Conservation (phyloP, 1,140 invertebrate species). For the Paracyclopina nana region DNA sequence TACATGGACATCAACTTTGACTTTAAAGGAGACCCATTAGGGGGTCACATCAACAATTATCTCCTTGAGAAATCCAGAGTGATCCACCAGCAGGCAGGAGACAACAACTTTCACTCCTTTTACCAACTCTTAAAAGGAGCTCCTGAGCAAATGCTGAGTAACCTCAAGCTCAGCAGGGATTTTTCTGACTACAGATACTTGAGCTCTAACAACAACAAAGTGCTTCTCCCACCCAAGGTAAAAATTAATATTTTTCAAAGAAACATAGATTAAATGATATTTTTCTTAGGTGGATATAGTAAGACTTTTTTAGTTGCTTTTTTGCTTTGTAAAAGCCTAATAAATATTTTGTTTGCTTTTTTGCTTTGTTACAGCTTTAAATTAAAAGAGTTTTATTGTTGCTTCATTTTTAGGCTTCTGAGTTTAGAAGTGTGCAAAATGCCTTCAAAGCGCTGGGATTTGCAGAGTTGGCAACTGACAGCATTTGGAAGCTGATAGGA, state of each 20-base stretch:
- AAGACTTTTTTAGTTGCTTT: neutral
- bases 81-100: slow-evolving; percentile 91
- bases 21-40: slow-evolving; percentile 97
- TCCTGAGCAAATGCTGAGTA: neutral
- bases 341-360: neutral
- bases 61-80: slow-evolving; percentile 99
- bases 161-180: neutral
- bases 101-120: slow-evolving; percentile 35
- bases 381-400: neutral
- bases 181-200: neutral
- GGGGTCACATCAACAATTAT: slow-evolving; percentile 99
- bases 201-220: neutral
- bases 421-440: slow-evolving; percentile 52
- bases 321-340: neutral
- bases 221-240: neutral
- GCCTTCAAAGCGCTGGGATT: slow-evolving; percentile 79
- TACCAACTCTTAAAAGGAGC: slow-evolving; percentile 7
- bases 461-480: slow-evolving; percentile 46
- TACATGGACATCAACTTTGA: slow-evolving; percentile 65
- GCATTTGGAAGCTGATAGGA: slow-evolving; percentile 72
- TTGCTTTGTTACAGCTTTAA: neutral
- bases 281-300: neutral
- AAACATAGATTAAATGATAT: neutral
- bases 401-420: slow-evolving; percentile 27
- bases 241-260: neutral